Base-by-base conservation (phyloP, 2,113 vertebrate genomes). In the Oreochromis aureus region DNA sequence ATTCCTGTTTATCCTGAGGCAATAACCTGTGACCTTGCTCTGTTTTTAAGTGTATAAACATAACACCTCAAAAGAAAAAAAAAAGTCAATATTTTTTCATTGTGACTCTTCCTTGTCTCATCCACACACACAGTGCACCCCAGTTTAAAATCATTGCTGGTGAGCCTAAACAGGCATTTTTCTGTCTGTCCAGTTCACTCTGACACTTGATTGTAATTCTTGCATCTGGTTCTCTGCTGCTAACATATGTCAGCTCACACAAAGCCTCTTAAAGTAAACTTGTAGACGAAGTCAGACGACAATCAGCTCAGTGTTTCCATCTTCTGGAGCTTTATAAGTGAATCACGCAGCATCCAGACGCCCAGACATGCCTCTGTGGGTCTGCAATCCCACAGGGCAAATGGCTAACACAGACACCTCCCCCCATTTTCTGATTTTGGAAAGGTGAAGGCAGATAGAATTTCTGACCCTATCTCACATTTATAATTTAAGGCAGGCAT, bases 321-420 rank as follows among this genome's bases (percentile, higher is more conserved):
- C 44, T 22, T 48, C 73, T 46, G 44, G 39, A 81, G 79, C 83
- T 89, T 41, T 81, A 80, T 15, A 88, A 83, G 87, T 91, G 91
- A 94, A 89, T 95, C 93, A 92, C 16, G 10, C 86, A 83, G 86
- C 88, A 91, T 91, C 87, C 91, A 91, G 89, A 93, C 86, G 30
- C 91, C 91, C 90, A 91, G 93, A 92, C 93, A 66, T 89, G 93
- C 89, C 93, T 91, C 53, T 78, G 73, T 79, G 6, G 44, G 61
- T 56, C 86, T 87, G 66, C 81, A 87, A 81, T 87, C 84, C 85
- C 81, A 58, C 81, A 84, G 78, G 92, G 87, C 87, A 82, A 85
- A 82, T 82, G 80, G 80, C 71, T 51, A 48, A 79, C 56, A 56
- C 83, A 85, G 56, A 78, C 36, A 10, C 46, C 30, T 80, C 27